These are phyloP conservation scores for Zygothrica quintamaculata DNA, from an alignment of 2,888 invertebrate species.

Conservation along the genomic window DNA sequence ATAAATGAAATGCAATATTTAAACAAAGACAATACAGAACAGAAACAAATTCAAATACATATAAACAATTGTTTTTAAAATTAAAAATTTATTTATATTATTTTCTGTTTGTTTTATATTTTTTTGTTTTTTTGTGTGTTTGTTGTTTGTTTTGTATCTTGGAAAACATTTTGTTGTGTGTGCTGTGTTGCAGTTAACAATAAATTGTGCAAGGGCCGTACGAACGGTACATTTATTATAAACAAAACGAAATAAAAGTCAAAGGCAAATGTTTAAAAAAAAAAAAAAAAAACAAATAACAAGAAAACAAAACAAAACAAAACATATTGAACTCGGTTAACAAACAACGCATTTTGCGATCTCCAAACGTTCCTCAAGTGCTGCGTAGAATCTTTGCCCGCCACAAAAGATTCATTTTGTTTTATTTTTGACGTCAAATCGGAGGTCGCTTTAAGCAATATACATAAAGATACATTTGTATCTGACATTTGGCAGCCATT, in stretches of 20 bases:
- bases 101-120: background rate
- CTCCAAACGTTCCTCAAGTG: conserved; percentile 28
- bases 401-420: no score
- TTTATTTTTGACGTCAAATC: conserved; percentile 62
- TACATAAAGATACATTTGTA: conserved; percentile 24
- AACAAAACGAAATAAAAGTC: background rate
- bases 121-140: background rate
- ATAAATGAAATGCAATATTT: no score
- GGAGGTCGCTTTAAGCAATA: conserved; percentile 12
- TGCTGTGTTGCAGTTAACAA: background rate
- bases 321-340: no score
- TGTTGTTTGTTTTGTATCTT: background rate
- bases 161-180: background rate
- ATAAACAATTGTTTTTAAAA: no score
- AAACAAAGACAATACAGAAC: conserved; percentile 5
- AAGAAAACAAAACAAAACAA: no score
- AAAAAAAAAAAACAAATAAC: no score
- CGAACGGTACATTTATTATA: background rate
- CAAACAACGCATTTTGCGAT: conserved; percentile 35
- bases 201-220: background rate
- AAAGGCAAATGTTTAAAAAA: background rate
- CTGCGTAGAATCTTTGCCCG: conserved; percentile 55
- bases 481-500: conserved; percentile 21
- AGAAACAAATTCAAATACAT: conserved; percentile 4
- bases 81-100: no score